phyloP scores from a whole-genome alignment of 1,140 invertebrate species.

The Ptiloglossa arizonensis region DNA sequence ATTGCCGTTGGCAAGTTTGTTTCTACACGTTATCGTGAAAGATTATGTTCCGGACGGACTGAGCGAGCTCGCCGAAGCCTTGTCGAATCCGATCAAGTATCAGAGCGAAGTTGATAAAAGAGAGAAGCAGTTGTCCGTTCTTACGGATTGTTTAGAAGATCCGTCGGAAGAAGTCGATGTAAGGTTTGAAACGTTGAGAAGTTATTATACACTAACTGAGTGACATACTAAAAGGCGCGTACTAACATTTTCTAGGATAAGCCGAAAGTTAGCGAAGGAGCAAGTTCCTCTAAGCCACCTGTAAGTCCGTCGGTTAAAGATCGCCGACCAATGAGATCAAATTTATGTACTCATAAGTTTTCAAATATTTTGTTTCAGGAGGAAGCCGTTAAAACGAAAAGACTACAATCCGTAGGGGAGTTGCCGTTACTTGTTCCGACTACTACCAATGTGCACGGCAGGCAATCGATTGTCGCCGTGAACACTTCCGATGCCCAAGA shows the following conservation, averaged over 20 bases:
- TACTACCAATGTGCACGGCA: constrained; percentile 72
- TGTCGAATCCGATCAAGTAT: constrained; percentile 98
- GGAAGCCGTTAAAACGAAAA: constrained; percentile 72
- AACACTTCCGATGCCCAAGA: constrained; percentile 75
- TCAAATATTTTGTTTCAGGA: constrained; percentile 63
- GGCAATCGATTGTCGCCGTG: constrained; percentile 73
- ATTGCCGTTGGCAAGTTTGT: constrained; percentile 92
- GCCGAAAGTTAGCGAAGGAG: constrained; percentile 73
- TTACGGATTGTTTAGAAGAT: constrained; percentile 91
- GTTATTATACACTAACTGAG: constrained; percentile 14
- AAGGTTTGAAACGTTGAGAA: constrained; percentile 39
- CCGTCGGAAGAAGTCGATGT: constrained; percentile 80
- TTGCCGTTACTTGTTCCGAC: constrained; percentile 59
- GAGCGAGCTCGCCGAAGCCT: constrained; percentile 96
- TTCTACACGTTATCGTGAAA: constrained; percentile 96
- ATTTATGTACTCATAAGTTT: background rate
- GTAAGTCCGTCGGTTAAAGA: constrained; percentile 71
- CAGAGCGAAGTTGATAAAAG: constrained; percentile 96
- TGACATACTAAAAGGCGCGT: constrained; percentile 43
- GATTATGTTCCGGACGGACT: constrained; percentile 98
- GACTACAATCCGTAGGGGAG: constrained; percentile 75
- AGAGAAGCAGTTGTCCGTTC: constrained; percentile 93
- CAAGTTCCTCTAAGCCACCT: constrained; percentile 76
- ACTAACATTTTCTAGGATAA: constrained; percentile 75
- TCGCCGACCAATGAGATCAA: background rate